Conservation (phyloP, 1,140 invertebrate species). For the Lysiphlebus fabarum region DNA sequence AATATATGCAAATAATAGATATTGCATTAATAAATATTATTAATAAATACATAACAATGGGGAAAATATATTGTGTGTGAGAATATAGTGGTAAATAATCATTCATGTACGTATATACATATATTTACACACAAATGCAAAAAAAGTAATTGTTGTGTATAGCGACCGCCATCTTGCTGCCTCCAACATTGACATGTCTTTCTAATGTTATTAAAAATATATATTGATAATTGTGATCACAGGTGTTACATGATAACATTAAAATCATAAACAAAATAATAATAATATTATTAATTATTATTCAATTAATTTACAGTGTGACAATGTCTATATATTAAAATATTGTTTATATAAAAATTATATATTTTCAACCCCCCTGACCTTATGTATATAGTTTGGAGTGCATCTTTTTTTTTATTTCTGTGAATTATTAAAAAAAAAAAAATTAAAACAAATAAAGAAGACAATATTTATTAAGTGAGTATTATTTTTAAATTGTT, state of each 20-base stretch:
- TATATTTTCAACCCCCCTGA: not conserved
- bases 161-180: conserved; percentile 40
- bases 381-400: not conserved
- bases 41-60: no score
- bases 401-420: no score
- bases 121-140: not conserved
- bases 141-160: conserved; percentile 23
- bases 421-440: no score
- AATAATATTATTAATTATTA: no score
- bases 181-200: conserved; percentile 46
- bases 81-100: not conserved
- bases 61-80: no score
- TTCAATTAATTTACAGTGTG: no score
- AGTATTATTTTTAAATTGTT: no score
- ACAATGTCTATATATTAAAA: no score
- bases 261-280: not conserved
- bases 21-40: no score
- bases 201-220: conserved; percentile 52
- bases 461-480: no score
- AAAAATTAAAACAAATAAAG: no score
- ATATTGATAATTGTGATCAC: conserved; percentile 28
- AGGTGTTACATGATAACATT: conserved; percentile 2
- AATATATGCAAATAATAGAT: no score
- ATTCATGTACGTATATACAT: conserved; percentile 5
- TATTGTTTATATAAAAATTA: not conserved